Evolutionary conservation across 2,888 invertebrate genomes (phyloP), one percentile per base, ranked within the genome.

Genomic region (Ephialtes manifestator): DNA sequence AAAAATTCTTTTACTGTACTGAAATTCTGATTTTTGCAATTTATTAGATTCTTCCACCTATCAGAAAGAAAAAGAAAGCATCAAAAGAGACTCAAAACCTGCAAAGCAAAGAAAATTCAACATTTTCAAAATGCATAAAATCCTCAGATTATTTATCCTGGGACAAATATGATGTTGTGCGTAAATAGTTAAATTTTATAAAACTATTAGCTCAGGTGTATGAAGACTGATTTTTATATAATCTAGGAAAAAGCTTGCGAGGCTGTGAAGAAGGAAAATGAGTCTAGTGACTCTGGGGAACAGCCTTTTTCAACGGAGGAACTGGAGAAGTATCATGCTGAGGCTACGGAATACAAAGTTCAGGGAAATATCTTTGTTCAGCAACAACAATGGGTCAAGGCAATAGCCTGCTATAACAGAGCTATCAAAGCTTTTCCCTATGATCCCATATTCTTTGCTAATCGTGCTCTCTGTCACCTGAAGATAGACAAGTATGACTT

Each of bases 311-410:
- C 90, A 2, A 85, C 95, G 95, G 93, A 96, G 95, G 90, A 95
- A 94, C 89, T 93, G 94, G 67, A 95, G 94, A 90, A 89, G 58
- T 90, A 91, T 11, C 90, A 93, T n/a, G 96, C 96, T 71, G 95
- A 96, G 90, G 97, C 97, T 0, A 94, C 95, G 53, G 94, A 96
- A 91, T 96, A 97, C 90, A 98, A 97, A 93, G 96, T 97, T 90
- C 95, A 96, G 95, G 99, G 99, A 24, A 99, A 99, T 94, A 95
- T 94, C 88, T 96, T 96, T 93, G 98, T 98, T 24, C 97, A 97
- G 90, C 93, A 95, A 48, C 95, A 97, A 89, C 96, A 98, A 91
- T 99, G 97, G 96, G 96, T 96, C 31, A 97, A 97, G 87, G 99
- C 99, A 0, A 97, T 99, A 81, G 94, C 96, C 7, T 97, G 97